Evolutionary conservation across 1,140 invertebrate species (phyloP).

Genomic region (Protaetia brevitarsis): DNA sequence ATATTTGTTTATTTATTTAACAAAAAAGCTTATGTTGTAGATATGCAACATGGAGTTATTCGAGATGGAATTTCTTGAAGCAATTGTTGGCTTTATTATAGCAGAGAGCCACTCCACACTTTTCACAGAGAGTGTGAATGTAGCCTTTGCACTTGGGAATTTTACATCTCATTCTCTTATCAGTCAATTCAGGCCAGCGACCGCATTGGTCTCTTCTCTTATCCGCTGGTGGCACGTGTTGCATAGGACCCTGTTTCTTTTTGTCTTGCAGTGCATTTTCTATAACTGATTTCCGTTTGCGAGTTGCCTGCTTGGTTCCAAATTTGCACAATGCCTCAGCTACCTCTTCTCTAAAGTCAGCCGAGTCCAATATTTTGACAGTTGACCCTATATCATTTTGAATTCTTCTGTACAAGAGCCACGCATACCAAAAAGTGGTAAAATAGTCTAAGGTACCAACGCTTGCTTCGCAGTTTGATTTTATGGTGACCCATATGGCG

Average conservation of each 20-base stretch:
- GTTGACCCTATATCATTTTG: conserved; percentile 23
- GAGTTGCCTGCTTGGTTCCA: background rate
- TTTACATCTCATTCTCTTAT: background rate
- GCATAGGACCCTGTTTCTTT: conserved; percentile 37
- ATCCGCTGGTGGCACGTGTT: conserved; percentile 36
- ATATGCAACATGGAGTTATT: background rate
- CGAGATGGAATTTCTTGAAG: background rate
- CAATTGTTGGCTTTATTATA: background rate
- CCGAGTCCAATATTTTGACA: background rate
- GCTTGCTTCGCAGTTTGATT: background rate
- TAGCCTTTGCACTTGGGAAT: background rate
- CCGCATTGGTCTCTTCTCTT: conserved; percentile 43
- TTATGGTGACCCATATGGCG: background rate
- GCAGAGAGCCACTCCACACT: background rate
- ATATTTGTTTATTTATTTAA: background rate
- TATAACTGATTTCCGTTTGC: background rate
- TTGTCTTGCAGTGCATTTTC: conserved; percentile 26
- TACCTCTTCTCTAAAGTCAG: too few species aligned
- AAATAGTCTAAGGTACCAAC: background rate
- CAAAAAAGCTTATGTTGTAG: background rate
- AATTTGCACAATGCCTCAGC: conserved; percentile 8
- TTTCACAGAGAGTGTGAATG: background rate
- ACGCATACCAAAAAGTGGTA: background rate
- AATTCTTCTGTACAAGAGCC: background rate
- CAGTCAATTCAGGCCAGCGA: conserved; percentile 42